A percentile compares a stretch with the other conserved stretches of the same genome.
These are phyloP conservation scores for Sarcophaga peregrina DNA, from an alignment of 1,140 invertebrate genomes.

Conservation along the genomic window DNA sequence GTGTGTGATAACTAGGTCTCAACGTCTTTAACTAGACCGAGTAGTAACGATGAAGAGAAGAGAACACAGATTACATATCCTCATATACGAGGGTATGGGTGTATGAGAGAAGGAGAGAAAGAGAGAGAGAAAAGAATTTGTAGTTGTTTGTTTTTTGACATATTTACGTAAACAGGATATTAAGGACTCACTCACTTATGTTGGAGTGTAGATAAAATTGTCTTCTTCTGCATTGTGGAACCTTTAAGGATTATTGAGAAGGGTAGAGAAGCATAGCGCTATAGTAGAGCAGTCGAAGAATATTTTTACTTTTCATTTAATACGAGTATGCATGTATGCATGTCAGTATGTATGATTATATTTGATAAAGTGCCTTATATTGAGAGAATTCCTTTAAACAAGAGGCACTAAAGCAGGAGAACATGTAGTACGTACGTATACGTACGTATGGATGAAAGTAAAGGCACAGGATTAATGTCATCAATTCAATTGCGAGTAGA, in stretches of 20 bases:
- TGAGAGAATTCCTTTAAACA: conserved; percentile 9
- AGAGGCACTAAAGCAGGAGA: not conserved
- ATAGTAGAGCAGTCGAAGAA: not conserved
- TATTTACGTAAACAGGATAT: conserved; percentile 41
- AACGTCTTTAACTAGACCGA: not conserved
- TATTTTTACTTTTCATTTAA: not conserved
- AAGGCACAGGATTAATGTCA: conserved; percentile 35
- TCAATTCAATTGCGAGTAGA: conserved; percentile 30
- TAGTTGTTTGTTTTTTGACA: conserved; percentile 41
- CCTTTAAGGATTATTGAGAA: too few relatives aligned
- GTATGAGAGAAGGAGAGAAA: not conserved
- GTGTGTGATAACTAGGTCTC: not conserved
- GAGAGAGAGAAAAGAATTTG: not conserved
- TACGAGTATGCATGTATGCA: not conserved
- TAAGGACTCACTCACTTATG: not conserved
- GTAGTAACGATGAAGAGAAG: not conserved
- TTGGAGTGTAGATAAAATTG: not conserved
- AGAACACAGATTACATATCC: not conserved
- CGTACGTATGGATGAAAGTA: not conserved
- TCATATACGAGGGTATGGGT: too few relatives aligned
- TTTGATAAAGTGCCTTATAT: not conserved
- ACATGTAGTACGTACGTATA: not conserved
- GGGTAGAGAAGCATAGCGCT: not conserved
- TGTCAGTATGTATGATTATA: not conserved
- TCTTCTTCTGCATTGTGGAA: too few relatives aligned